Evolutionary conservation across 1,140 invertebrate genomes (phyloP).

Genomic region (Temnothorax curvispinosus): DNA sequence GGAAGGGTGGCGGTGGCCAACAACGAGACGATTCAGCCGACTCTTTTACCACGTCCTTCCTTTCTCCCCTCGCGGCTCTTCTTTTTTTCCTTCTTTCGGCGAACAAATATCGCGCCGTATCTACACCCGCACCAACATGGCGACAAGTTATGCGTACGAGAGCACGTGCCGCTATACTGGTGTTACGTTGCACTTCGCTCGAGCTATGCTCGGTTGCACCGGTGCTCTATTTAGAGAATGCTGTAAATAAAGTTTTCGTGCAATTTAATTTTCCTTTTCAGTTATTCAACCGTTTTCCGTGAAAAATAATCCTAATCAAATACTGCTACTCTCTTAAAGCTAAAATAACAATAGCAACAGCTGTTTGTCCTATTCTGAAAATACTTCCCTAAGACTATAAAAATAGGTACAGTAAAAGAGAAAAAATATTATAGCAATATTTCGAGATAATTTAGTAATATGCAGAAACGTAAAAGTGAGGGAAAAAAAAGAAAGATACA

Average conservation of each 20-base stretch:
- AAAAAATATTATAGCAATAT: neutral
- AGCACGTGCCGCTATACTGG: conserved; percentile 69
- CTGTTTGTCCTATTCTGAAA: neutral
- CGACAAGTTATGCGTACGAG: conserved; percentile 69
- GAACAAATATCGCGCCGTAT: conserved; percentile 73
- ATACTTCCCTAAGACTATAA: neutral
- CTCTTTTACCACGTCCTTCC: conserved; percentile 50
- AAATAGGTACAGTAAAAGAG: neutral
- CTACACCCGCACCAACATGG: conserved; percentile 68
- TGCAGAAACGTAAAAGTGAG: neutral
- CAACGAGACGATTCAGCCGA: conserved; percentile 75
- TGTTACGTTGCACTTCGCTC: conserved; percentile 46
- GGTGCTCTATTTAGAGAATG: conserved; percentile 28
- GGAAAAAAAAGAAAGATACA: neutral
- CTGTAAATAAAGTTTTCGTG: neutral
- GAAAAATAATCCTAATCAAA: neutral
- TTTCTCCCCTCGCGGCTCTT: conserved; percentile 26
- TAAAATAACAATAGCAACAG: neutral
- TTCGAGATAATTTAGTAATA: neutral
- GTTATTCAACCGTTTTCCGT: neutral
- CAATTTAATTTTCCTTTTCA: neutral
- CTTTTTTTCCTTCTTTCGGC: conserved; percentile 48
- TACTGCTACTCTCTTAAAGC: neutral
- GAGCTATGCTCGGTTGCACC: conserved; percentile 2
- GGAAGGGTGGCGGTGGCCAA: conserved; percentile 27